Evolutionary conservation across 1,140 invertebrate genomes (phyloP).

Genomic region (Panagrolaimus sp.): DNA sequence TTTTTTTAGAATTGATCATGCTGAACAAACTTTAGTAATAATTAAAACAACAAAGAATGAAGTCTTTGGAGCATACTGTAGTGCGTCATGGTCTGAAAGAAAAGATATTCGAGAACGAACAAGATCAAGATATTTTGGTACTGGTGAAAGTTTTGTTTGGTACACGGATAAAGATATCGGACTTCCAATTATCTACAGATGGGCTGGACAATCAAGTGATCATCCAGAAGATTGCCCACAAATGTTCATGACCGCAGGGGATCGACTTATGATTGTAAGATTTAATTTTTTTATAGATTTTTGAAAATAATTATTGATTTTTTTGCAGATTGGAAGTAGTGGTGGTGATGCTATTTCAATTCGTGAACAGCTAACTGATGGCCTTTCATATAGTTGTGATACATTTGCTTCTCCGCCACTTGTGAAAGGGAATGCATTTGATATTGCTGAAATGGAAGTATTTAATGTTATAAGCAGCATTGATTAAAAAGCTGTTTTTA

Average conservation of each 20-base stretch:
- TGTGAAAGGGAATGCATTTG: slow-evolving; percentile 41
- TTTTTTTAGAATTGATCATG: slow-evolving; percentile 52
- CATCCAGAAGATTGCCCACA: slow-evolving; percentile 48
- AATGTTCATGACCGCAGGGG: slow-evolving; percentile 55
- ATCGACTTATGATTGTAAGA: slow-evolving; percentile 53
- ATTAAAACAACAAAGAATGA: slow-evolving; percentile 47
- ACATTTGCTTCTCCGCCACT: slow-evolving; percentile 51
- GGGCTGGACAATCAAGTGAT: slow-evolving; percentile 48
- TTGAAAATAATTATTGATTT: background rate
- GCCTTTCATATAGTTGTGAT: slow-evolving; percentile 45
- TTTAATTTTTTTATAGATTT: background rate
- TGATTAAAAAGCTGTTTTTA: background rate
- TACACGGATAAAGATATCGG: slow-evolving; percentile 36
- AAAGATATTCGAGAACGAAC: slow-evolving; percentile 38
- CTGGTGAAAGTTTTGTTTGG: slow-evolving; percentile 46
- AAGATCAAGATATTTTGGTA: slow-evolving; percentile 47
- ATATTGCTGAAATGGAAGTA: slow-evolving; percentile 57
- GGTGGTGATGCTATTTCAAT: slow-evolving; percentile 57
- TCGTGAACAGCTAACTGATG: slow-evolving; percentile 50
- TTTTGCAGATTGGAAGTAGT: slow-evolving; percentile 54
- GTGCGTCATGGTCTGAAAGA: slow-evolving; percentile 47
- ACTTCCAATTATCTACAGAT: slow-evolving; percentile 51
- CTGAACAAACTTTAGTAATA: slow-evolving; percentile 53
- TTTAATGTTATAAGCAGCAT: slow-evolving; percentile 32
- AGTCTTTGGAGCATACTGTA: slow-evolving; percentile 57